Evolutionary conservation across 2,113 vertebrate species (phyloP).

Genomic region (Heterotis niloticus): DNA sequence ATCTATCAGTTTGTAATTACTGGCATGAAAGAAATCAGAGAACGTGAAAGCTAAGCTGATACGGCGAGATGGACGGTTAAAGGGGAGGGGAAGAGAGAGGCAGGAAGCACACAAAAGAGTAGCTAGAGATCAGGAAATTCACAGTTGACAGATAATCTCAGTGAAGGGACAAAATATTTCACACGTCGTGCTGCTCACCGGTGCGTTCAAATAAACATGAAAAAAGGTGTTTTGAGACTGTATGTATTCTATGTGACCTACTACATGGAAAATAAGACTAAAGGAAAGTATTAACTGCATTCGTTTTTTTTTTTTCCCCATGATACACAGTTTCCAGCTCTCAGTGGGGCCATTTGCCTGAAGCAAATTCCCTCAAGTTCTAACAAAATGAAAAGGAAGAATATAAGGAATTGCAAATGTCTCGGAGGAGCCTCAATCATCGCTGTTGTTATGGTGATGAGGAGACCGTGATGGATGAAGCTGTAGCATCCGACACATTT

Average conservation of each 20-base stretch:
- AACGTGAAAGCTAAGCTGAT: background rate
- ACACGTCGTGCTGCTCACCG: background rate
- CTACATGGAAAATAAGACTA: slow-evolving; percentile 5
- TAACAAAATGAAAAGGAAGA: slow-evolving; percentile 12
- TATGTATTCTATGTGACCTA: slow-evolving; percentile 16
- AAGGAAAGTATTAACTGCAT: slow-evolving; percentile 30
- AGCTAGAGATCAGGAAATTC: background rate
- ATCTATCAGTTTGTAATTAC: slow-evolving; percentile 9
- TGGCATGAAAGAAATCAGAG: background rate
- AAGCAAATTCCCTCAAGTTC: slow-evolving; percentile 21
- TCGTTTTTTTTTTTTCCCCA: slow-evolving; percentile 22
- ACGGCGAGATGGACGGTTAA: background rate
- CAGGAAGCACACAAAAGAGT: background rate
- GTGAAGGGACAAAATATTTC: slow-evolving; percentile 11
- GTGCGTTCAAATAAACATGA: slow-evolving; percentile 2
- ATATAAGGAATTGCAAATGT: background rate
- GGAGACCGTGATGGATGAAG: background rate
- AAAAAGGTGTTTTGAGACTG: slow-evolving; percentile 15
- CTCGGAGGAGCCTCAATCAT: background rate
- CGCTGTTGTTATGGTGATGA: slow-evolving; percentile 15
- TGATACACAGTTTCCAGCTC: slow-evolving; percentile 3
- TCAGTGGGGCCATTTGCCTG: slow-evolving; percentile 14
- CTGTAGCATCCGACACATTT: background rate
- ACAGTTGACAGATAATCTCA: background rate
- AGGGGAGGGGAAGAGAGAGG: background rate